Conservation (phyloP, 2,797 vertebrate genomes). For the Helicolenus hilgendorfi region DNA sequence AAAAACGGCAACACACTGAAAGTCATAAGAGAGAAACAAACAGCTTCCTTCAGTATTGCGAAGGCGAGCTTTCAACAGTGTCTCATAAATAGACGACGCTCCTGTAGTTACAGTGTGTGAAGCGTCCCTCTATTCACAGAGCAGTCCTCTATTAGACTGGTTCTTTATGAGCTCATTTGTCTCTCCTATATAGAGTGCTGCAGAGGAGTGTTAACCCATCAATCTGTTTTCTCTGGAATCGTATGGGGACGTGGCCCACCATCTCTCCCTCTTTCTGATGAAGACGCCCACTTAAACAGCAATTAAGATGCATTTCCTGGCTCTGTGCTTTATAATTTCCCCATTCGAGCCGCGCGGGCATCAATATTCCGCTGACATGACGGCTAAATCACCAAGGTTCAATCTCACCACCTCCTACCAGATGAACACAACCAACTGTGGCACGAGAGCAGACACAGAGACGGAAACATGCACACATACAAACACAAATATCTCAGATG, state of each 20-base stretch:
- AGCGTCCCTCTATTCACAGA: constrained; percentile 61
- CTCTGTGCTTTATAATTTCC: constrained; percentile 82
- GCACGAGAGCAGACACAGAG: constrained; percentile 13
- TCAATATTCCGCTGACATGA: constrained; percentile 87
- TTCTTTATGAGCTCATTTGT: constrained; percentile 86
- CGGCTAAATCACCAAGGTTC: constrained; percentile 75
- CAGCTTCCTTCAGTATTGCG: background rate
- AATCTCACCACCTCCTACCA: constrained; percentile 66
- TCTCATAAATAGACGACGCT: constrained; percentile 52
- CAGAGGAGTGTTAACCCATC: constrained; percentile 80
- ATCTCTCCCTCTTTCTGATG: constrained; percentile 80
- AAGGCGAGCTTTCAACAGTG: constrained; percentile 13
- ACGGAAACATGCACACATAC: background rate
- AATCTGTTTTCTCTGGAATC: constrained; percentile 77
- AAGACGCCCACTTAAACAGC: constrained; percentile 87
- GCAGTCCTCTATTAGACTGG: constrained; percentile 75
- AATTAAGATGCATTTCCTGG: constrained; percentile 90
- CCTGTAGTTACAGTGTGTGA: constrained; percentile 66
- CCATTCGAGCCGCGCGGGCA: constrained; percentile 75
- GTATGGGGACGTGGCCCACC: constrained; percentile 76
- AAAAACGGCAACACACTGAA: background rate
- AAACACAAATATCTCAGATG: constrained; percentile 9
- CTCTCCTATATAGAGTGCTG: constrained; percentile 78
- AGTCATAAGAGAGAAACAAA: constrained; percentile 11
- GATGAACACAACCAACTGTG: constrained; percentile 61